phyloP scores from a whole-genome alignment of 2,888 invertebrate genomes.

The Boloria euphrosyne region DNA sequence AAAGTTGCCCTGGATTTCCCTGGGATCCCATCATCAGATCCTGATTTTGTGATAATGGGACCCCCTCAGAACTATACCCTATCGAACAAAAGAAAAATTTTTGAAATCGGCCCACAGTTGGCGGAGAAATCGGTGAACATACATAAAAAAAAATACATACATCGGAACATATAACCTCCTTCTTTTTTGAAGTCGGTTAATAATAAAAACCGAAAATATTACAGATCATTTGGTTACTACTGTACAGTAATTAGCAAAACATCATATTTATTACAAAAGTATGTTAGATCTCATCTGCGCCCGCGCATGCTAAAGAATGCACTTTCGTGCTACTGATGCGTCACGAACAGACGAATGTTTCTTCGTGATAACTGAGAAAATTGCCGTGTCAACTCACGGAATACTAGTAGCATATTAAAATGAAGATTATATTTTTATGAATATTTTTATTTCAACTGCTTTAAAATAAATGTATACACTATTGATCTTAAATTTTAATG shows the following conservation, averaged over 20 bases:
- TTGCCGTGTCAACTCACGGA: constrained; percentile 37
- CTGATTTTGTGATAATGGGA: too few relatives aligned
- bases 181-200: too few relatives aligned
- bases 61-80: too few relatives aligned
- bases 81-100: too few relatives aligned
- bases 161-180: too few relatives aligned
- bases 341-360: constrained; percentile 45
- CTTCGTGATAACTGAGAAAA: constrained; percentile 41
- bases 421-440: background rate
- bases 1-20: too few relatives aligned
- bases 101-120: too few relatives aligned
- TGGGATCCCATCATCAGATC: too few relatives aligned
- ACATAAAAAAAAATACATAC: too few relatives aligned
- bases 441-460: background rate
- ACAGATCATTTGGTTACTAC: background rate
- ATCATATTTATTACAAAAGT: constrained; percentile 18
- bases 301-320: constrained; percentile 51
- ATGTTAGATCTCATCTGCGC: constrained; percentile 36
- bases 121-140: too few relatives aligned
- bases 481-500: too few relatives aligned
- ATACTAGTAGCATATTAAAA: constrained; percentile 17
- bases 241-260: constrained; percentile 1
- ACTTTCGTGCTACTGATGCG: constrained; percentile 57
- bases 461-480: too few relatives aligned
- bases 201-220: background rate